Conservation (phyloP, 2,797 vertebrate species). For the Perodicticus potto region DNA sequence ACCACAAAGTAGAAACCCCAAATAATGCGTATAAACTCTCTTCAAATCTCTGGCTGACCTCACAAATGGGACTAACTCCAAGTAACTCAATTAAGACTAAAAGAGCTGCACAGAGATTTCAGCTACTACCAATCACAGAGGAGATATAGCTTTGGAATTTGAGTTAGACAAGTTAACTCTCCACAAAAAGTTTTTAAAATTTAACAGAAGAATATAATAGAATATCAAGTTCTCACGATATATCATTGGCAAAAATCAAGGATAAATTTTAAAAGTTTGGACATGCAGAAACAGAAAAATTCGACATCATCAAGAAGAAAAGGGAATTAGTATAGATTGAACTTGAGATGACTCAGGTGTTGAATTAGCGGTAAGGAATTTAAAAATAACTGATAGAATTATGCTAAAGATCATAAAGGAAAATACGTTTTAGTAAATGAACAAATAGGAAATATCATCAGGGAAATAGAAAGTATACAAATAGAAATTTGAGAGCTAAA, state of each 20-base stretch:
- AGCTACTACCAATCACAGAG: neutral
- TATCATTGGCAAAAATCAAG: neutral
- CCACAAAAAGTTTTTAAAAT: neutral
- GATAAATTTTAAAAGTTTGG: neutral
- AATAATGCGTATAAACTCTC: neutral
- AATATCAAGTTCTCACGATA: neutral
- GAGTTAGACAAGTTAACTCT: neutral
- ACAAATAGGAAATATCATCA: neutral
- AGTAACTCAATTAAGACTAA: neutral
- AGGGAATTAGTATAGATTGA: neutral
- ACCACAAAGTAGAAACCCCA: neutral
- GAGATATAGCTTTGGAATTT: neutral
- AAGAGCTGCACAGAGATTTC: neutral
- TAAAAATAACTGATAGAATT: neutral
- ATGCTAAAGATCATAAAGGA: neutral
- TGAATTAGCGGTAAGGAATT: neutral
- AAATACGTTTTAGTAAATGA: neutral
- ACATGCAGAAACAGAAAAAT: neutral
- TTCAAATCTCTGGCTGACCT: neutral
- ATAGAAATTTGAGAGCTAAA: neutral
- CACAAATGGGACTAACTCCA: neutral
- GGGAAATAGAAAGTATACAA: neutral
- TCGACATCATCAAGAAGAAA: neutral
- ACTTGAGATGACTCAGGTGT: neutral
- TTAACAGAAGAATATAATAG: neutral